Evolutionary conservation across 2,113 vertebrate species (phyloP), one percentile per base, ranked within the genome.

Genomic region (Colistium nudipinnis): DNA sequence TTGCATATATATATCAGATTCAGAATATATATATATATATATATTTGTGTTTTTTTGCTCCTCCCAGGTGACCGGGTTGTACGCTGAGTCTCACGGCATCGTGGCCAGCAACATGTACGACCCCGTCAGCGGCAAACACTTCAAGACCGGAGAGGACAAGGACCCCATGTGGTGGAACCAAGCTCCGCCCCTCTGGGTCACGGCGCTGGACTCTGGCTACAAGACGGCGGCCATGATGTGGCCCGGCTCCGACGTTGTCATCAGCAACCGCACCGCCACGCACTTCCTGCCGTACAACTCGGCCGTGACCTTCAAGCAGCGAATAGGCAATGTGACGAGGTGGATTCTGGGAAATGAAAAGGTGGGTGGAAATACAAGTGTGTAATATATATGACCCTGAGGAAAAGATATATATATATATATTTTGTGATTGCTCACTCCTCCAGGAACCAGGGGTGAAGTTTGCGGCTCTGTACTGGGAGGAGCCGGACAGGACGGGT

Each of bases 41-140:
- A 13, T 47, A 25, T 47, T 24, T 47, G 44, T 2, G 7, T 4
- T 48, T 49, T 7, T 33, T 47, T 44, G 43, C 28, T 49, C 9
- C 6, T 61, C 13, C 3, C 41, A 92, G 90, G 84, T 98, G 62
- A 99, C 98, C 0, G 98, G 98, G 27, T 87, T 98, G 24, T 96
- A 97, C 1, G 95, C 96, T 2, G 98, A 99, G 87, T 97, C 94
- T 82, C 98, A 99, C 0, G 97, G 97, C 14, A 94, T 99, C 0
- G 85, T 99, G 63, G 94, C 96, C 74, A 96, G 94, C 13, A 74
- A 64, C 31, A 99, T 99, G 98, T 98, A 95, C 0, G 98, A 99
- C 54, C 59, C 83, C 0, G 73, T 71, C 54, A 89, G 87, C 43
- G 72, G 92, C 17, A 94, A 94, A 63, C 31, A 13, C 0, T 98